Percentiles rank a stretch among this genome's conserved stretches.
Evolutionary conservation across 2,113 vertebrate genomes (phyloP).

Genomic region (Indri indri): DNA sequence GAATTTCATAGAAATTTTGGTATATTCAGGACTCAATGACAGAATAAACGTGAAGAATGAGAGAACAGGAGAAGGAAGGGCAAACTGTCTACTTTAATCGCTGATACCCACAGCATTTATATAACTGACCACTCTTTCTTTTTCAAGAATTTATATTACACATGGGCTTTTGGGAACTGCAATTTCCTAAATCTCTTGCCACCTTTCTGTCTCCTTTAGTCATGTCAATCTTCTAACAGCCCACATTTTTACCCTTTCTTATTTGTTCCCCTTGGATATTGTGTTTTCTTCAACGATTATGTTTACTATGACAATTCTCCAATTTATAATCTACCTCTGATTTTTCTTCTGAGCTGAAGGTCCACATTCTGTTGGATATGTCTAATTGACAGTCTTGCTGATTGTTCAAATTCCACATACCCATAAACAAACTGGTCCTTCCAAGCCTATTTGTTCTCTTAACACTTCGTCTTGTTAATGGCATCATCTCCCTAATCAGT

Average conservation of each 20-base stretch:
- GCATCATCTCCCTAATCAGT: background rate
- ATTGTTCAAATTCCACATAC: background rate
- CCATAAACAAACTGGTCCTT: background rate
- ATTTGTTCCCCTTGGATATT: background rate
- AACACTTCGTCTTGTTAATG: background rate
- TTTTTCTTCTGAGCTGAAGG: background rate
- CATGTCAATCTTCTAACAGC: background rate
- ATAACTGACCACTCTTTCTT: background rate
- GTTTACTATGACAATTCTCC: background rate
- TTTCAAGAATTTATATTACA: background rate
- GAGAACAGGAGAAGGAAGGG: background rate
- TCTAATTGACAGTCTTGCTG: background rate
- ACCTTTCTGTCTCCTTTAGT: background rate
- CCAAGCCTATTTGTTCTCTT: background rate
- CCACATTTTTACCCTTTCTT: background rate
- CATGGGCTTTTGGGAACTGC: background rate
- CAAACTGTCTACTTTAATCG: background rate
- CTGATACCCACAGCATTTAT: background rate
- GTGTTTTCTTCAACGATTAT: background rate
- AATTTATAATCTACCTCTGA: constrained; percentile 4
- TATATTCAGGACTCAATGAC: background rate
- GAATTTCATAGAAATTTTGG: background rate
- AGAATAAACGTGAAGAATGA: background rate
- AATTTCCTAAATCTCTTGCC: background rate
- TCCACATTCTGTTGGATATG: background rate